Evolutionary conservation across 2,888 invertebrate genomes (phyloP), one percentile per base, ranked within the genome.

Genomic region (Andricus curvator): DNA sequence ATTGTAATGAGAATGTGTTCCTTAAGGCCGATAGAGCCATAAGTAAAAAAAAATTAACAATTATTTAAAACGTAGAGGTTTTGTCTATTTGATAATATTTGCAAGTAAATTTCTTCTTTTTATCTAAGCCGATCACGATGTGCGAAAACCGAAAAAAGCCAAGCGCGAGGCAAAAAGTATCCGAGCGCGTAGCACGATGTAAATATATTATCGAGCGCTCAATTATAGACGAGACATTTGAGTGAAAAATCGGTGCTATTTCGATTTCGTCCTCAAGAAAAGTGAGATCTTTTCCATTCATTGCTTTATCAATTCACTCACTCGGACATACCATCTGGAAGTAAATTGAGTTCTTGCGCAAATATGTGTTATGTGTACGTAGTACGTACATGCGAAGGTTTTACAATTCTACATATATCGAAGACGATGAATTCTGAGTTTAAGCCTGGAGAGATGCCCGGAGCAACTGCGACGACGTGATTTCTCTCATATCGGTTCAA

Each of bases 401-500:
- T 44, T 25, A 29, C 48, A 70, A 70, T 44, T 56, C 56, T n/a
- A 56, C 56, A 22, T 25, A 25, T 62, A 62, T 62, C 25, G 25
- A n/a, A 62, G 48, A 29, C 29, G 74, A 56, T 74, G 56, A 56
- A 56, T 51, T 56, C 74, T 74, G 17, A 33, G 56, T 29, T 6
- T 9, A 62, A 74, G 51, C 17, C 51, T 20, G 8, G 56, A 56
- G 51, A 56, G 51, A 56, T 74, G 74, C 74, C 74, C 51, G 33
- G 56, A 74, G 74, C 74, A 74, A 74, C 51, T 74, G 74, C 33
- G 74, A 74, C 70, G 37, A n/a, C 29, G 74, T 74, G 51, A 29
- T 74, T 70, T 70, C 51, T 74, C 51, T 56, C 74, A 74, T 56
- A 56, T 56, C 56, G 51, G 33, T 74, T 29, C 51, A 74, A 74